phyloP scores from a whole-genome alignment of 2,113 vertebrate genomes.

The Eonycteris spelaea region DNA sequence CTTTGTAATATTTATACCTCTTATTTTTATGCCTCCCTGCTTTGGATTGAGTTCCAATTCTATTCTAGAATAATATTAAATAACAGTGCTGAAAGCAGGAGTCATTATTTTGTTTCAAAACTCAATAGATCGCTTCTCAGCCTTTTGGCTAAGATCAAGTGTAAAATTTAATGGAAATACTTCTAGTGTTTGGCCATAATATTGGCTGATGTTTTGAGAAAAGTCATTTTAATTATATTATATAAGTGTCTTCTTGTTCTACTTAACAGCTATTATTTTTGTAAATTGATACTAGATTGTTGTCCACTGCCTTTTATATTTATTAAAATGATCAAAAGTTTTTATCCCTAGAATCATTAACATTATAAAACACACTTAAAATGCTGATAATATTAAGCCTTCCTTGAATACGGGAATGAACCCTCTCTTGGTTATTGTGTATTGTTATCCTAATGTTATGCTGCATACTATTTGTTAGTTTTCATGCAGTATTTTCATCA shows the following conservation, averaged over 20 bases:
- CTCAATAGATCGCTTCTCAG: background rate
- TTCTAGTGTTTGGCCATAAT: background rate
- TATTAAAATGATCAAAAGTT: background rate
- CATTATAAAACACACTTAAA: background rate
- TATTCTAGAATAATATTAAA: background rate
- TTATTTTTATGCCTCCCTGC: background rate
- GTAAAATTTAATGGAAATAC: background rate
- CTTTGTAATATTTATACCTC: background rate
- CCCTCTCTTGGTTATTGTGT: background rate
- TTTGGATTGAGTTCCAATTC: background rate
- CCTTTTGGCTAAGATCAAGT: background rate
- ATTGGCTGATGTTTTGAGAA: background rate
- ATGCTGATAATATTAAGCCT: background rate
- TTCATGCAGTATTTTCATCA: background rate
- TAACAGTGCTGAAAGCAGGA: background rate
- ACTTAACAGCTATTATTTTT: background rate
- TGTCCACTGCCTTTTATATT: background rate
- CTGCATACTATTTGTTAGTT: background rate
- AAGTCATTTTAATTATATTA: background rate
- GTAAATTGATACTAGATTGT: background rate
- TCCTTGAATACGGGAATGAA: background rate
- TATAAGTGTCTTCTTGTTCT: background rate
- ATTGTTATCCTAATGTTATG: background rate
- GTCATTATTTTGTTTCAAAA: conserved; percentile 6
- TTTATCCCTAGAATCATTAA: background rate